Evolutionary conservation across 2,888 invertebrate species (phyloP), one percentile per base, ranked within the genome.

Genomic region (Euphydryas editha): DNA sequence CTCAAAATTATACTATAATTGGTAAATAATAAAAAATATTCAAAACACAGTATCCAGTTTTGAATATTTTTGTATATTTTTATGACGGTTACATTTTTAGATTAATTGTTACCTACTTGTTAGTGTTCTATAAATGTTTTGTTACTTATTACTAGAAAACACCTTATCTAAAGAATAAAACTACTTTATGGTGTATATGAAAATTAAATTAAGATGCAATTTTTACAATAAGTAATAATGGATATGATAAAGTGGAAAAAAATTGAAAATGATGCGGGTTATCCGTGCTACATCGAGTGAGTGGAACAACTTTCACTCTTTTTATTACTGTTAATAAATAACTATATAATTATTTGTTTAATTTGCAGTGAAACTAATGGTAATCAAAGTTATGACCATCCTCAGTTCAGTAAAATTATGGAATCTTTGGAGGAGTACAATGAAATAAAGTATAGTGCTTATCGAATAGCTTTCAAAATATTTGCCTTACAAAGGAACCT

Each of bases 381-480:
- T 55, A 82, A 85, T 62, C 90, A 93, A 73, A 93, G 93, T 75
- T 94, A 93, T 90, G 93, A 94, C 75, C 94, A 95, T 80, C 95
- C 94, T 20, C 91, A 93, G 70, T 95, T 94, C 86, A 79, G 84
- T 44, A 93, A 93, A 73, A 92, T 95, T 17, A 87, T 94, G 78
- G 90, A 93, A 71, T 86, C 89, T 47, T 82, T 96, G 30, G 93
- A 94, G 72, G 94, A 94, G 65, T 95, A 94, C 76, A 95, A 96
- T 78, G 93, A 92, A 57, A 95, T 97, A 68, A 95, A 95, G 80
- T 97, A 96, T 86, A 94, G 95, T 70, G 95, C 95, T 2, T 97
- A 97, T 80, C 93, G 96, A 72, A 94, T 96, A 68, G 96, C 97
- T 17, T 94, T 95, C 70, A 97, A 97, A 87, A 90, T 88, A 70